Evolutionary conservation across 2,797 vertebrate species (phyloP).

Genomic region (Eulemur rubriventer): DNA sequence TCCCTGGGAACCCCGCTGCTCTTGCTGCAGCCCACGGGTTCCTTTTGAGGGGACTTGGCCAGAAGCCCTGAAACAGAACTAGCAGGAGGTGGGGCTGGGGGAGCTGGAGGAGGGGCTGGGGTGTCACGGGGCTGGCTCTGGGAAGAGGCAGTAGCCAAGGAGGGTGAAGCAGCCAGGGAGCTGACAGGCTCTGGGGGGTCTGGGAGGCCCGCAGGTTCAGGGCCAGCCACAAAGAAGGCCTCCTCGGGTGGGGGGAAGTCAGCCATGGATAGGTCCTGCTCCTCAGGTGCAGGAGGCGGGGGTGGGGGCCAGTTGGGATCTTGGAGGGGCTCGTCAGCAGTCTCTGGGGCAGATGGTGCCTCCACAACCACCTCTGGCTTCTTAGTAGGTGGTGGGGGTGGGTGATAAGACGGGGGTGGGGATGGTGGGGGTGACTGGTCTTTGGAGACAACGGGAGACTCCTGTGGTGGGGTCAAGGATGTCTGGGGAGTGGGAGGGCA

Average conservation of each 20-base stretch:
- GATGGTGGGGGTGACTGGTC: conserved; percentile 87
- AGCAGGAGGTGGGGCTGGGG: conserved; percentile 26
- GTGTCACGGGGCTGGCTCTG: conserved; percentile 40
- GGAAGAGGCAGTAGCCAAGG: background rate
- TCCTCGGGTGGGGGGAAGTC: conserved; percentile 93
- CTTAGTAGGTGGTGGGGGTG: conserved; percentile 91
- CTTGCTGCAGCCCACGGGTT: conserved; percentile 86
- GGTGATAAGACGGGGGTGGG: conserved; percentile 93
- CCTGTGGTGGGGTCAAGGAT: conserved; percentile 59
- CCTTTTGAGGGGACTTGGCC: conserved; percentile 83
- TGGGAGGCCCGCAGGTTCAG: background rate
- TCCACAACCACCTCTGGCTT: conserved; percentile 82
- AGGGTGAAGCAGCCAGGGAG: background rate
- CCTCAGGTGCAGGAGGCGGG: conserved; percentile 90
- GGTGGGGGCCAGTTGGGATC: conserved; percentile 94
- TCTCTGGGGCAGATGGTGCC: conserved; percentile 52
- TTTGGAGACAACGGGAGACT: conserved; percentile 35
- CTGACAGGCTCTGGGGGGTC: background rate
- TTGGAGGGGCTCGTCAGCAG: conserved; percentile 48
- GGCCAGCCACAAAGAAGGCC: conserved; percentile 85
- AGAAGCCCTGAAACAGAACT: conserved; percentile 54
- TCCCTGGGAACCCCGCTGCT: conserved; percentile 89
- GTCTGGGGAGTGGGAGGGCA: conserved; percentile 69
- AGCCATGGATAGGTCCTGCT: conserved; percentile 88
- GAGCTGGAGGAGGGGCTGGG: conserved; percentile 44